phyloP scores from a whole-genome alignment of 2,797 vertebrate species.

The Chaunax sp. region DNA sequence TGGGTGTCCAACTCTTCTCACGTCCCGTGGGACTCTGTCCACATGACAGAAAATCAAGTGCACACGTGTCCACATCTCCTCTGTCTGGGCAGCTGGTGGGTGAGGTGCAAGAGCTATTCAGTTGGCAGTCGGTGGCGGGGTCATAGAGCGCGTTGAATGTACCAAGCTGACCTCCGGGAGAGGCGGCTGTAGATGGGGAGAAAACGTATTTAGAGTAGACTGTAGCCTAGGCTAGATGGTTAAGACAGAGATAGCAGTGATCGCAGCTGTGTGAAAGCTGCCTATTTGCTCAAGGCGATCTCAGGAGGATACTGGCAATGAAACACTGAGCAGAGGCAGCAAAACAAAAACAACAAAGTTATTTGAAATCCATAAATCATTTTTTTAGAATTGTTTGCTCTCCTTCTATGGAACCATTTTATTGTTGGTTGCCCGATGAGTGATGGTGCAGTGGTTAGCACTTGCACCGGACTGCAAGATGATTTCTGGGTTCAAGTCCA shows the following conservation, averaged over 20 bases:
- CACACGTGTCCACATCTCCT: slow-evolving; percentile 14
- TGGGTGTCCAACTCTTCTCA: slow-evolving; percentile 33
- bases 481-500: not conserved
- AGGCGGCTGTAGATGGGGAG: not conserved
- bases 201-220: slow-evolving; percentile 39
- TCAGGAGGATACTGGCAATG: slow-evolving; percentile 38
- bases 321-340: slow-evolving; percentile 35
- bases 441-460: no score
- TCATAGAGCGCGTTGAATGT: slow-evolving; percentile 44
- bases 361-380: slow-evolving; percentile 20
- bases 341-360: slow-evolving; percentile 13
- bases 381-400: slow-evolving; percentile 25
- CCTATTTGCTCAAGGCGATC: slow-evolving; percentile 71
- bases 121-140: slow-evolving; percentile 8
- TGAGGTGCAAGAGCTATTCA: slow-evolving; percentile 2
- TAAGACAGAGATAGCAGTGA: slow-evolving; percentile 53
- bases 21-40: slow-evolving; percentile 15
- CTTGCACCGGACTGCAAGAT: no score
- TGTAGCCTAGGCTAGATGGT: slow-evolving; percentile 21
- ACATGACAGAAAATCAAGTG: slow-evolving; percentile 30
- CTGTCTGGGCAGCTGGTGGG: not conserved
- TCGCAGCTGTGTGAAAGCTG: slow-evolving; percentile 42
- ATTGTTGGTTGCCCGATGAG: slow-evolving; percentile 20
- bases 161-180: slow-evolving; percentile 53
- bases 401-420: slow-evolving; percentile 32